A percentile compares a stretch with the other conserved stretches of the same genome.
Conservation (phyloP, 2,888 invertebrate genomes). For the Lasioglossum lativentre region DNA sequence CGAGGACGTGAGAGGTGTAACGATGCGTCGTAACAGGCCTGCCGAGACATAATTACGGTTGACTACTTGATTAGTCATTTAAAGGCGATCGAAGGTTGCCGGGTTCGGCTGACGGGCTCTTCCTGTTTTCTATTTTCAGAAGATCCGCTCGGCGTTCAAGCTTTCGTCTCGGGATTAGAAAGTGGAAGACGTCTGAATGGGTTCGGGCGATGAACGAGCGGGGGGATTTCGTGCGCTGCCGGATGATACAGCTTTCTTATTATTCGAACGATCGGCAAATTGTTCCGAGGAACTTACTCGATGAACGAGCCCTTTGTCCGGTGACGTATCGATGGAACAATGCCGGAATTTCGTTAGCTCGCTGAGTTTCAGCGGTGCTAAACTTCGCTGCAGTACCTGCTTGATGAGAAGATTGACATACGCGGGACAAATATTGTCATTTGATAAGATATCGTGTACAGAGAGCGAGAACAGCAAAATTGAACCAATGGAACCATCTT, state of each 20-base stretch:
- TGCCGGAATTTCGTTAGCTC: constrained; percentile 1
- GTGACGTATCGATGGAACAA: constrained; percentile 5
- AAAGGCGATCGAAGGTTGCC: constrained; percentile 20
- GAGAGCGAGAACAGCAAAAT: no score
- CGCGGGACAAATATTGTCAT: no score
- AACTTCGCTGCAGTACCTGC: background rate
- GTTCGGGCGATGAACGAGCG: background rate
- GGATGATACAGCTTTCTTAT: constrained; percentile 44
- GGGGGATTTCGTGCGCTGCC: constrained; percentile 3
- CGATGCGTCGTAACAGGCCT: background rate
- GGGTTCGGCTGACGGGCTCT: background rate
- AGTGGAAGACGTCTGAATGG: constrained; percentile 22
- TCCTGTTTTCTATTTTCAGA: constrained; percentile 37
- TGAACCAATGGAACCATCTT: no score
- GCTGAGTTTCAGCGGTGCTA: background rate
- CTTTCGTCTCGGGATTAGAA: constrained; percentile 29
- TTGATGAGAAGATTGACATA: no score
- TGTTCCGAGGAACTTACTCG: constrained; percentile 1
- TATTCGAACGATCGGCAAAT: constrained; percentile 31
- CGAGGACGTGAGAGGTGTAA: constrained; percentile 16
- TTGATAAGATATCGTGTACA: background rate
- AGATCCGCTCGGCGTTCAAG: constrained; percentile 15
- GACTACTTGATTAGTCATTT: constrained; percentile 60
- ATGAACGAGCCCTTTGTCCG: constrained; percentile 2
- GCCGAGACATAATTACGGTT: constrained; percentile 42